phyloP scores from a whole-genome alignment of 1,140 invertebrate genomes.

The Arctopsyche grandis region DNA sequence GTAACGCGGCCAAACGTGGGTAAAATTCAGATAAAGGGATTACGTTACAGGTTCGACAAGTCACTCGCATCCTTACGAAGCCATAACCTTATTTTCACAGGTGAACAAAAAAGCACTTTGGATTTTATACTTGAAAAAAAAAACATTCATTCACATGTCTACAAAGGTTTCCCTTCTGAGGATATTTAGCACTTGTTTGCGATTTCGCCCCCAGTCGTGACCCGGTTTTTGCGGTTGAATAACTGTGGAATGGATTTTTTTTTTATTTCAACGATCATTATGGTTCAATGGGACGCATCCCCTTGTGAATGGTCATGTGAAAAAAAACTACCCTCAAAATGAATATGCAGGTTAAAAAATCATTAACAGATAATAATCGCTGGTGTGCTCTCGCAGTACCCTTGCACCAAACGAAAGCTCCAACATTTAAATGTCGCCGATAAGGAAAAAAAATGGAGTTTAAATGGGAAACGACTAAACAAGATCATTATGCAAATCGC shows the following conservation, averaged over 20 bases:
- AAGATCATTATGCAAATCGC: slow-evolving; percentile 26
- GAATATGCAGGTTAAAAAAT: slow-evolving; percentile 54
- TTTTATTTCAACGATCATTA: slow-evolving; percentile 42
- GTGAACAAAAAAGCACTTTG: too few species aligned
- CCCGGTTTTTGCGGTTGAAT: not conserved
- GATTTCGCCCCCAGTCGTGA: slow-evolving; percentile 18
- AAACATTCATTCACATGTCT: not conserved
- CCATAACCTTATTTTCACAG: not conserved
- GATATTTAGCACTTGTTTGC: slow-evolving; percentile 14
- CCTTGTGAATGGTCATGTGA: slow-evolving; percentile 47
- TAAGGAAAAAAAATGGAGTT: not conserved
- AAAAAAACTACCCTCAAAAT: slow-evolving; percentile 45
- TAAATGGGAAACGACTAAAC: slow-evolving; percentile 5
- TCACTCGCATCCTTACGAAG: slow-evolving; percentile 1
- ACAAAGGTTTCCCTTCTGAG: not conserved
- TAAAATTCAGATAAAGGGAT: slow-evolving; percentile 20
- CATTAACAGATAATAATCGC: slow-evolving; percentile 55
- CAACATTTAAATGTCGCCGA: not conserved
- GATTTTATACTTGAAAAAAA: not conserved
- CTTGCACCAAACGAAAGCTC: not conserved
- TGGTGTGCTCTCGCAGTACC: slow-evolving; percentile 26
- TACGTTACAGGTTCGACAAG: slow-evolving; percentile 19
- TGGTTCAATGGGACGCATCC: slow-evolving; percentile 53
- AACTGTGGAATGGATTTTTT: slow-evolving; percentile 22
- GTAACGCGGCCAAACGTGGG: slow-evolving; percentile 13